Conservation (phyloP, 1,140 invertebrate genomes). For the Zaprionus ghesquierei region DNA sequence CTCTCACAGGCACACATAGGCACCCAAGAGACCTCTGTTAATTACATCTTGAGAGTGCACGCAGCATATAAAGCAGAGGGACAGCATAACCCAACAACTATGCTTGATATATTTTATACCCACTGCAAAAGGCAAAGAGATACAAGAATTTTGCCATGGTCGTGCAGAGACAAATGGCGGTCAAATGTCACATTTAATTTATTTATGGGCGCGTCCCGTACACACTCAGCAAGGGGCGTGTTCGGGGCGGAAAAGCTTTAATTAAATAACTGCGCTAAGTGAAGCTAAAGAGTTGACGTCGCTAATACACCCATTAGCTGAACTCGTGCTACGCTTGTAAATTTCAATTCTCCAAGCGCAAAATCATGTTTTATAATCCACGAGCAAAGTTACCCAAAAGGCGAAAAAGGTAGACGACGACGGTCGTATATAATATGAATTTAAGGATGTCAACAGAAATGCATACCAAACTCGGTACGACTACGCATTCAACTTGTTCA, state of each 20-base stretch:
- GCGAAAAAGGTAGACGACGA: neutral
- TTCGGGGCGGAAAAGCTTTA: slow-evolving; percentile 38
- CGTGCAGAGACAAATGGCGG: slow-evolving; percentile 73
- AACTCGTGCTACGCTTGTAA: slow-evolving; percentile 66
- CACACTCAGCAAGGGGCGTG: neutral
- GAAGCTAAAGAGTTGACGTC: slow-evolving; percentile 68
- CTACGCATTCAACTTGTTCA: neutral
- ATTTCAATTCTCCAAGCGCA: slow-evolving; percentile 42
- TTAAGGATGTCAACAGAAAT: neutral
- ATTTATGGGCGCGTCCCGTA: slow-evolving; percentile 54
- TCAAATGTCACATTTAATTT: slow-evolving; percentile 80
- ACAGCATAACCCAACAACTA: slow-evolving; percentile 47
- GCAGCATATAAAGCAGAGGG: slow-evolving; percentile 57
- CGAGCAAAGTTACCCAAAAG: neutral
- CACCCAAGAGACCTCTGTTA: slow-evolving; percentile 42
- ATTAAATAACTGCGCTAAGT: slow-evolving; percentile 76
- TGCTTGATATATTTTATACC: neutral
- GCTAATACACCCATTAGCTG: slow-evolving; percentile 75
- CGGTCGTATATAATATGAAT: neutral
- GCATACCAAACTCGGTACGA: neutral
- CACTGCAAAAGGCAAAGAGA: slow-evolving; percentile 12
- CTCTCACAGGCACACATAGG: neutral
- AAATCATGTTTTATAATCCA: slow-evolving; percentile 18
- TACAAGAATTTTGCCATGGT: slow-evolving; percentile 65
- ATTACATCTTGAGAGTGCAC: slow-evolving; percentile 64